Conservation (phyloP, 1,140 invertebrate species). For the Sminthurides bifidus region DNA sequence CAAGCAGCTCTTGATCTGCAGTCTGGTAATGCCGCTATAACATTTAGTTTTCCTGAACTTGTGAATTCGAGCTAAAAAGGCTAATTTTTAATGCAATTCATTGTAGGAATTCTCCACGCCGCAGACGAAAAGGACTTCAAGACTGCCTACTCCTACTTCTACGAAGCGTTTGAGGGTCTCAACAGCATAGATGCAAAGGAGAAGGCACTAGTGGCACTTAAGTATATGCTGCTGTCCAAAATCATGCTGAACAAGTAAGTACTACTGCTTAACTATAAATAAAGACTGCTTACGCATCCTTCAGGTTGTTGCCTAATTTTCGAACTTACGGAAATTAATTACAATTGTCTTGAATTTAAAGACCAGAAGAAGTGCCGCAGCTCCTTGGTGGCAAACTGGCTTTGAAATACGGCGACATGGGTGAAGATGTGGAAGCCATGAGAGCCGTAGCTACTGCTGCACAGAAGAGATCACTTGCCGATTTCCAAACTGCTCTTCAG, state of each 20-base stretch:
- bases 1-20: slow-evolving; percentile 94
- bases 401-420: slow-evolving; percentile 72
- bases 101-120: slow-evolving; percentile 80
- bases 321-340: neutral
- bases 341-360: slow-evolving; percentile 32
- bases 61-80: neutral
- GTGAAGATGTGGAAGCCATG: slow-evolving; percentile 94
- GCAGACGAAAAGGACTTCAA: slow-evolving; percentile 99
- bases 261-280: neutral
- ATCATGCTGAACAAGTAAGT: slow-evolving; percentile 82
- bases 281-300: too few species aligned
- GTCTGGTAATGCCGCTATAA: slow-evolving; percentile 49
- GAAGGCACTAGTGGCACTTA: slow-evolving; percentile 84
- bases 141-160: slow-evolving; percentile 99
- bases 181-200: slow-evolving; percentile 78
- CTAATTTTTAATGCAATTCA: slow-evolving; percentile 10
- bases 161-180: slow-evolving; percentile 99
- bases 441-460: slow-evolving; percentile 89
- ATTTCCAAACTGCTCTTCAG: slow-evolving; percentile 78
- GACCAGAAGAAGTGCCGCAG: slow-evolving; percentile 87
- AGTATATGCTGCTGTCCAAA: slow-evolving; percentile 98
- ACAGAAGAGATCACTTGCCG: slow-evolving; percentile 87
- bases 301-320: too few species aligned
- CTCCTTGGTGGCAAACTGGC: slow-evolving; percentile 94
- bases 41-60: neutral